Evolutionary conservation across 2,888 invertebrate species (phyloP).

Genomic region (Lasioglossum figueresi): DNA sequence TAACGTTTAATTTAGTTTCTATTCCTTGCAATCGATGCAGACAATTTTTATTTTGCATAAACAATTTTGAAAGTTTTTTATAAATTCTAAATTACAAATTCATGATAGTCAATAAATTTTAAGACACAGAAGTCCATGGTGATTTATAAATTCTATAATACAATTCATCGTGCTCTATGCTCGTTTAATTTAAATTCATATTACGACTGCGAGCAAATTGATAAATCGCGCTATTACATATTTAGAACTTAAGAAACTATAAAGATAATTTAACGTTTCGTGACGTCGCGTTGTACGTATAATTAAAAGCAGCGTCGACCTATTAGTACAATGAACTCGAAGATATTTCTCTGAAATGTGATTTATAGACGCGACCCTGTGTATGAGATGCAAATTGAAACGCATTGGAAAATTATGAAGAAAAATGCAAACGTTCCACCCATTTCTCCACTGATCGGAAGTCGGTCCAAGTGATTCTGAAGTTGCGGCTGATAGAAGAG

Average conservation of each 20-base stretch:
- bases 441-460: conserved; percentile 11
- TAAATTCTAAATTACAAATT: too few relatives aligned
- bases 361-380: background rate
- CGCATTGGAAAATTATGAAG: conserved; percentile 63
- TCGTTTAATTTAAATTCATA: background rate
- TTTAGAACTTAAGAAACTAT: too few relatives aligned
- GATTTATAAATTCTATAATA: background rate
- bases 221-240: background rate
- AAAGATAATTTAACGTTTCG: background rate
- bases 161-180: background rate
- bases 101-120: too few relatives aligned
- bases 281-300: background rate
- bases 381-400: conserved; percentile 2
- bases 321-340: background rate
- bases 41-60: too few relatives aligned
- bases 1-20: too few relatives aligned
- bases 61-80: background rate
- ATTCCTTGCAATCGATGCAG: too few relatives aligned
- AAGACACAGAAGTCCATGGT: too few relatives aligned
- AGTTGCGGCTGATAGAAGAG: conserved; percentile 9
- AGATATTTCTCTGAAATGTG: background rate
- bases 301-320: background rate
- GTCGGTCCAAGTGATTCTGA: conserved; percentile 13
- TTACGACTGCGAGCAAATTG: background rate
- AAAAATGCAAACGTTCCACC: conserved; percentile 59